phyloP scores from a whole-genome alignment of 2,888 invertebrate species.

The Chloroclystis v-ata region DNA sequence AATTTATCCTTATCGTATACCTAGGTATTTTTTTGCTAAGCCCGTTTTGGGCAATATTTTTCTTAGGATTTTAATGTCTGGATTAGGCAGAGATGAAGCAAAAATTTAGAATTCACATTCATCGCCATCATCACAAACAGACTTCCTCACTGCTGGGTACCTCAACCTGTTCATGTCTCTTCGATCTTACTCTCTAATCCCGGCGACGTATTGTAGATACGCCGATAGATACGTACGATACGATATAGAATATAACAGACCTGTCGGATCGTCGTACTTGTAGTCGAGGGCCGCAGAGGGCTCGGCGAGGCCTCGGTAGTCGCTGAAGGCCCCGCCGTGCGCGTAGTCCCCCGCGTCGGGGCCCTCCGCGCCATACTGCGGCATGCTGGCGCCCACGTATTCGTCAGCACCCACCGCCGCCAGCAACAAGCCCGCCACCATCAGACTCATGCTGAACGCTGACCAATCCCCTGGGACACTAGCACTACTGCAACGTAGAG shows the following conservation, averaged over 20 bases:
- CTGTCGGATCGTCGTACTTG: constrained; percentile 51
- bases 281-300: constrained; percentile 54
- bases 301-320: constrained; percentile 51
- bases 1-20: too few species aligned
- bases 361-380: constrained; percentile 52
- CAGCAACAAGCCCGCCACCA: constrained; percentile 40
- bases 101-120: too few species aligned
- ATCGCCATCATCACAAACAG: too few species aligned
- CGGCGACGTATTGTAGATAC: too few species aligned
- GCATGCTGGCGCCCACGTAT: constrained; percentile 56
- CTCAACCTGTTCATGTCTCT: too few species aligned
- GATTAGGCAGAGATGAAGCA: too few species aligned
- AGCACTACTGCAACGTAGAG: constrained; percentile 26
- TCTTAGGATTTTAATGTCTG: too few species aligned
- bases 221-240: too few species aligned
- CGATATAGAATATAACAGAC: not conserved
- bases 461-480: constrained; percentile 11
- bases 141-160: too few species aligned
- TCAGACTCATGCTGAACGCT: constrained; percentile 26
- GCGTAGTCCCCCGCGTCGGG: constrained; percentile 44
- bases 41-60: too few species aligned
- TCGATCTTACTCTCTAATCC: too few species aligned
- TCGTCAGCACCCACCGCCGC: constrained; percentile 43
- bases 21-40: too few species aligned
- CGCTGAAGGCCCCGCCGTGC: constrained; percentile 26